These are phyloP conservation scores for Drosophila putrida DNA, from an alignment of 2,888 invertebrate genomes.

Conservation along the genomic window DNA sequence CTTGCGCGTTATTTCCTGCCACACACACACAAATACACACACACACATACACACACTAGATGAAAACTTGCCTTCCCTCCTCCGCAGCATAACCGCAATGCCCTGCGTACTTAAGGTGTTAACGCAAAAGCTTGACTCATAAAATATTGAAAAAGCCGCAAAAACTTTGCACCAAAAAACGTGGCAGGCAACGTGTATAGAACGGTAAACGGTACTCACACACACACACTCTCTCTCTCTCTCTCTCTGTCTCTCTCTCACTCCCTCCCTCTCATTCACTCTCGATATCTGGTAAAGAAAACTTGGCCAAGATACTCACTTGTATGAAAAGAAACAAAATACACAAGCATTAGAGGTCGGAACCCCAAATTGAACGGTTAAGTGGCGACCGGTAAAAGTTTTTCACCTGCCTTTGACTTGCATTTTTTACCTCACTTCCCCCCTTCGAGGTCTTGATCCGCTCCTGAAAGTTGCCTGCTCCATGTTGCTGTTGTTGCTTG, in stretches of 20 bases:
- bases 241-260: neutral
- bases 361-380: slow-evolving; percentile 68
- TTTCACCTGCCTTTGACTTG: slow-evolving; percentile 62
- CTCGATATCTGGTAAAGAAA: slow-evolving; percentile 13
- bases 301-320: slow-evolving; percentile 37
- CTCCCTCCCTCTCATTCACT: neutral
- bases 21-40: slow-evolving; percentile 56
- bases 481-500: slow-evolving; percentile 8
- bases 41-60: slow-evolving; percentile 27
- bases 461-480: slow-evolving; percentile 13
- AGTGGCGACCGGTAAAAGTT: slow-evolving; percentile 63
- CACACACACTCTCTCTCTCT: neutral
- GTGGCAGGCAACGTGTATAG: slow-evolving; percentile 26
- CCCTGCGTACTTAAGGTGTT: slow-evolving; percentile 81
- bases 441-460: neutral
- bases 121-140: slow-evolving; percentile 82
- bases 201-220: slow-evolving; percentile 39
- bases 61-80: slow-evolving; percentile 12
- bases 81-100: slow-evolving; percentile 55
- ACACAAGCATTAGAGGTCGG: slow-evolving; percentile 47
- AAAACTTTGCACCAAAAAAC: slow-evolving; percentile 81
- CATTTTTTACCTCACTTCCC: slow-evolving; percentile 24
- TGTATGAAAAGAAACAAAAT: neutral
- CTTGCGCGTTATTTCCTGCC: slow-evolving; percentile 78
- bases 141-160: slow-evolving; percentile 84